Percentiles rank a stretch among this genome's conserved stretches.
Evolutionary conservation across 2,113 vertebrate species (phyloP).

Genomic region (Melanocharis versteri): DNA sequence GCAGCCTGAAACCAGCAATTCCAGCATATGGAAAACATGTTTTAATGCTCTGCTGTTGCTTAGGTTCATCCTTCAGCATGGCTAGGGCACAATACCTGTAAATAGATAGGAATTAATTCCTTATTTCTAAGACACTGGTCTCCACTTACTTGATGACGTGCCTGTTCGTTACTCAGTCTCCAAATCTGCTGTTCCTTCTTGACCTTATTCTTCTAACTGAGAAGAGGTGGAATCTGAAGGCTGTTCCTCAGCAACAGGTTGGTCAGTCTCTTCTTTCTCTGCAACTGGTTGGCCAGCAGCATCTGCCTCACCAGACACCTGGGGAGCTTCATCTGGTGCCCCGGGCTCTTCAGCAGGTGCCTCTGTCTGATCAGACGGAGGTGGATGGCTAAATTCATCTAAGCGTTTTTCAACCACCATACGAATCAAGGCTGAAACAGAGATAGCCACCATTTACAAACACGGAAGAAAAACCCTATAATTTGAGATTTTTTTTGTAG

Average conservation of each 20-base stretch:
- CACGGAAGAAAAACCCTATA: background rate
- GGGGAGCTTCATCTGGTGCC: background rate
- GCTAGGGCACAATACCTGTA: background rate
- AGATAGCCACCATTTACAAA: background rate
- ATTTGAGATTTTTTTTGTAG: background rate
- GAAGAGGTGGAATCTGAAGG: background rate
- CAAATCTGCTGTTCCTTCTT: background rate
- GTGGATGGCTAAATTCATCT: background rate
- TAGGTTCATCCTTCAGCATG: background rate
- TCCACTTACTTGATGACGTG: background rate
- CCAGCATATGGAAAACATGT: background rate
- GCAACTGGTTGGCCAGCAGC: background rate
- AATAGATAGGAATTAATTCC: background rate
- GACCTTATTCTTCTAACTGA: background rate
- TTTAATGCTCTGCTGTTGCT: background rate
- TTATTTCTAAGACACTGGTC: background rate
- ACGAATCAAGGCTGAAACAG: constrained; percentile 81
- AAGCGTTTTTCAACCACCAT: constrained; percentile 73
- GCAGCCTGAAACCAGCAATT: background rate
- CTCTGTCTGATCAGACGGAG: background rate
- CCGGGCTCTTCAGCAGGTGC: background rate
- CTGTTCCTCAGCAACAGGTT: background rate
- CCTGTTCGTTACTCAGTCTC: background rate
- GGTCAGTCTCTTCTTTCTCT: background rate
- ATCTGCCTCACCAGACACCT: background rate